Conservation (phyloP, 1,140 invertebrate genomes). For the Drosophila neocordata region DNA sequence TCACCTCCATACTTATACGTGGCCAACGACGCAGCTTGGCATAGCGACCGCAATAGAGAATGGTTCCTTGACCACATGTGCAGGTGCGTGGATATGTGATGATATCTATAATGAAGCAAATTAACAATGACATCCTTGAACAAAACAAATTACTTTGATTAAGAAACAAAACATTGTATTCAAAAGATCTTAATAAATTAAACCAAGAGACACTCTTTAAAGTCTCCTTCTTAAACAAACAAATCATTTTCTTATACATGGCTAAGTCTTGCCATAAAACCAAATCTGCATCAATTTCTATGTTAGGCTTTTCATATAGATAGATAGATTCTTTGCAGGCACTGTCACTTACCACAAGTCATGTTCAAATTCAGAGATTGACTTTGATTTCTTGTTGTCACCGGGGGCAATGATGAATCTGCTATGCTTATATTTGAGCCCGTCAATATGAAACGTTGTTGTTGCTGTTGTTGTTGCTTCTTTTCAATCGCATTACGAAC, state of each 20-base stretch:
- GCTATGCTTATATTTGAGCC: constrained; percentile 41
- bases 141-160: too few species aligned
- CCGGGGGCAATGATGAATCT: constrained; percentile 37
- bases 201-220: not conserved
- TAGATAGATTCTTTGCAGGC: not conserved
- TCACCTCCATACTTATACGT: constrained; percentile 65
- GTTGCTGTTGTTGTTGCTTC: constrained; percentile 55
- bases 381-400: constrained; percentile 35
- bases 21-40: constrained; percentile 64
- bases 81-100: constrained; percentile 73
- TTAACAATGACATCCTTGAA: not conserved
- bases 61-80: constrained; percentile 53
- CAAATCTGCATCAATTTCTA: not conserved
- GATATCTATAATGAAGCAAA: constrained; percentile 51
- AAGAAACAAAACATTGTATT: too few species aligned
- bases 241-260: not conserved
- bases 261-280: not conserved
- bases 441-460: constrained; percentile 22
- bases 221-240: not conserved
- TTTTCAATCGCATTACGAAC: constrained; percentile 73
- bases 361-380: constrained; percentile 22
- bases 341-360: constrained; percentile 51
- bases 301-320: not conserved
- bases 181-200: too few species aligned
- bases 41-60: constrained; percentile 64